These are phyloP conservation scores for Perca fluviatilis DNA, from an alignment of 2,113 vertebrate genomes.

Conservation along the genomic window DNA sequence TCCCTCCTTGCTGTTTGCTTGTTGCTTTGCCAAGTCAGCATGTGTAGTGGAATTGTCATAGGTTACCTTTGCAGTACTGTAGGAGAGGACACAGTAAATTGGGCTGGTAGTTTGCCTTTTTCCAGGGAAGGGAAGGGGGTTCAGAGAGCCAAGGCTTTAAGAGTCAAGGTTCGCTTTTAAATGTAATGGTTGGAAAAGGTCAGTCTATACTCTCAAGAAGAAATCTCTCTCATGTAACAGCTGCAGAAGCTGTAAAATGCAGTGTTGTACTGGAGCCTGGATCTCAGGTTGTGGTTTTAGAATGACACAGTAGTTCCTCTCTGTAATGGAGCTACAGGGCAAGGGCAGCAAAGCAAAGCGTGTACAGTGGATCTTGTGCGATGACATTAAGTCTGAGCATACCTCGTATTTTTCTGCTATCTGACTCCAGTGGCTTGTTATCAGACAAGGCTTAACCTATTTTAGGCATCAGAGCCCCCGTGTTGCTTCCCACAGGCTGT, in stretches of 20 bases:
- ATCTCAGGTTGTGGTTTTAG: constrained; percentile 34
- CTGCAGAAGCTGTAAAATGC: background rate
- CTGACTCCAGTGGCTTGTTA: constrained; percentile 50
- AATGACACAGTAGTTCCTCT: constrained; percentile 10
- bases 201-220: background rate
- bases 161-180: no score
- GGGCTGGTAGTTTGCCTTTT: no score
- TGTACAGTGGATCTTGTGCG: constrained; percentile 28
- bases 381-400: constrained; percentile 16
- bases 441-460: constrained; percentile 66
- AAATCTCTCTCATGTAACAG: background rate
- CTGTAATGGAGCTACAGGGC: constrained; percentile 8
- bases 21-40: no score
- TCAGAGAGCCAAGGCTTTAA: no score
- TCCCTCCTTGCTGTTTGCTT: no score
- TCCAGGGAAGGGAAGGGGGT: no score
- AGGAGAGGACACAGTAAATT: no score
- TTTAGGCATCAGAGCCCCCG: constrained; percentile 69
- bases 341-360: constrained; percentile 26
- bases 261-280: background rate
- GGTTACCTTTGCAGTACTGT: no score
- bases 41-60: no score
- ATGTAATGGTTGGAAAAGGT: no score
- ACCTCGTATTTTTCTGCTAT: constrained; percentile 42
- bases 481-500: constrained; percentile 65